Evolutionary conservation across 2,113 vertebrate species (phyloP).

Genomic region (Tautogolabrus adspersus): DNA sequence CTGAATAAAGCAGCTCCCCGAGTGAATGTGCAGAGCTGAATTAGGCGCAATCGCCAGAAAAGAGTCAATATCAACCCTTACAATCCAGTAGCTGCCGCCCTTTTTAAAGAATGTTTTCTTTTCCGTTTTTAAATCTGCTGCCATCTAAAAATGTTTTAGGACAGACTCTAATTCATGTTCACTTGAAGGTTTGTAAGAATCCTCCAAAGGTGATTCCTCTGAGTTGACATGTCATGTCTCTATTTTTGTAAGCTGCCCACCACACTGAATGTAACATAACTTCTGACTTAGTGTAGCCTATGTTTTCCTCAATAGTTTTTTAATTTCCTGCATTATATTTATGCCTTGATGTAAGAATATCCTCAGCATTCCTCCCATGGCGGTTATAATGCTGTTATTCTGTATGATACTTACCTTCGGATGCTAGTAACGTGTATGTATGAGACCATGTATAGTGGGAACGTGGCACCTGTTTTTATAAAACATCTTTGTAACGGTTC

Average conservation of each 20-base stretch:
- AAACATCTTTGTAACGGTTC: not conserved
- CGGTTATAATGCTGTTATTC: constrained; percentile 4
- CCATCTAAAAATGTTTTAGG: not conserved
- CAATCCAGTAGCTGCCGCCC: too few species aligned
- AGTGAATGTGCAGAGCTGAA: too few species aligned
- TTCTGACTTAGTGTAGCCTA: constrained; percentile 36
- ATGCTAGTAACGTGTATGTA: constrained; percentile 37
- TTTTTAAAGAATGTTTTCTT: not conserved
- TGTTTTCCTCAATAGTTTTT: constrained; percentile 26
- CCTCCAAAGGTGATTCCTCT: constrained; percentile 5
- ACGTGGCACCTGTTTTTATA: constrained; percentile 22
- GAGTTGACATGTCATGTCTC: constrained; percentile 26
- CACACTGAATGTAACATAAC: constrained; percentile 72
- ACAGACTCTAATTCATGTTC: not conserved
- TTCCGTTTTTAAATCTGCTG: not conserved
- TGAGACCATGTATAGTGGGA: constrained; percentile 3
- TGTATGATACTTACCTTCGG: constrained; percentile 22
- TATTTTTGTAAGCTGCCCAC: constrained; percentile 66
- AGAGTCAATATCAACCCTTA: too few species aligned
- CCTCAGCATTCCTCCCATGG: not conserved
- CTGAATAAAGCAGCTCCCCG: too few species aligned
- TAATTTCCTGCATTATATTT: constrained; percentile 10
- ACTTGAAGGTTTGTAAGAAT: constrained; percentile 16
- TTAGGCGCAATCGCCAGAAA: too few species aligned
- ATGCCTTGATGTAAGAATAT: constrained; percentile 11